Evolutionary conservation across 2,888 invertebrate genomes (phyloP).

Genomic region (Stenoptilia bipunctidactyla): DNA sequence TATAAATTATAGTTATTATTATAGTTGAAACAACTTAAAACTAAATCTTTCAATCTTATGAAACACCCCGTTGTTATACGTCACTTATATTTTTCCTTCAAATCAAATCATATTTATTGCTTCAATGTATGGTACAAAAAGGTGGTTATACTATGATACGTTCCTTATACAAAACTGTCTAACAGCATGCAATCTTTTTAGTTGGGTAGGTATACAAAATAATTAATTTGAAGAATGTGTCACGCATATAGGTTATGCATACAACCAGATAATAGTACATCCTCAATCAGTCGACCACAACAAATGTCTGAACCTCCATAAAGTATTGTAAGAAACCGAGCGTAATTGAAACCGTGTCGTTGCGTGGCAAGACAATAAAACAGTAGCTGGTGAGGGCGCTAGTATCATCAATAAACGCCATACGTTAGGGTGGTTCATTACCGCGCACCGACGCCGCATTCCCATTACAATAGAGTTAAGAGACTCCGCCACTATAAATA

Average conservation of each 20-base stretch:
- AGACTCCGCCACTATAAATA: slow-evolving; percentile 64
- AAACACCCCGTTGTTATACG: too few species aligned
- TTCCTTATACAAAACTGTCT: too few species aligned
- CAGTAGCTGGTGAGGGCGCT: slow-evolving; percentile 37
- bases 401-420: slow-evolving; percentile 61
- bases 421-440: slow-evolving; percentile 63
- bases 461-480: slow-evolving; percentile 63
- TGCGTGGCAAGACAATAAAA: slow-evolving; percentile 46
- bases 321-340: slow-evolving; percentile 45
- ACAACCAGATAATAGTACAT: not conserved
- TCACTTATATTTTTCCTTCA: too few species aligned
- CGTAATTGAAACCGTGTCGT: slow-evolving; percentile 49
- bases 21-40: too few species aligned
- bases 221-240: too few species aligned
- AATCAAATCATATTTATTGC: too few species aligned
- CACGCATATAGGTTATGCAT: too few species aligned
- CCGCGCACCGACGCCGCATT: slow-evolving; percentile 50
- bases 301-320: slow-evolving; percentile 31
- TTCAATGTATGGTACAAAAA: too few species aligned
- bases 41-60: too few species aligned
- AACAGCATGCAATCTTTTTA: too few species aligned
- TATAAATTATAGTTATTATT: slow-evolving; percentile 60
- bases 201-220: too few species aligned
- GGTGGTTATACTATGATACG: too few species aligned
- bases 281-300: slow-evolving; percentile 9